Base-by-base conservation (phyloP, 1,140 invertebrate genomes). In the Drosophila oshimai region DNA sequence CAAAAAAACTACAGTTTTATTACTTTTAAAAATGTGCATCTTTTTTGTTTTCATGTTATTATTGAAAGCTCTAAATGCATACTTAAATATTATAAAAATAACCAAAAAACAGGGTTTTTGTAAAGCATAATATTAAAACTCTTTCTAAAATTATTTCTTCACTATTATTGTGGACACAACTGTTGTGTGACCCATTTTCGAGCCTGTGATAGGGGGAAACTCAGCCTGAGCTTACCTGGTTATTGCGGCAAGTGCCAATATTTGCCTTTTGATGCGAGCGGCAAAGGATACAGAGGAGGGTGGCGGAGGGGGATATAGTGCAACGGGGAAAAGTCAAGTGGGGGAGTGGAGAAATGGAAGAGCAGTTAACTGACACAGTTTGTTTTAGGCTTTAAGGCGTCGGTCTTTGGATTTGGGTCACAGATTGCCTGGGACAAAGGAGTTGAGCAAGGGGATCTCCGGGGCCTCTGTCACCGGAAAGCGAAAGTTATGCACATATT, bases 221-320 rank as follows among this genome's bases (percentile, higher is more conserved):
- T 61, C 33, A 69, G 79, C 39, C 77, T 46, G 60, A 41, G 50
- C 69, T 77, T 75, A 78, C 80, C 71, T 68, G 81, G 64, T 78
- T 86, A 86, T 88, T 86, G 81, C 84, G 73, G 81, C 81, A 77
- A 86, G 81, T 87, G 81, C 81, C 81, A 86, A 86, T 86, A 86
- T 86, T 86, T 86, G 73, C 67, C 87, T 77, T 61, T 54, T 57
- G 58, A 50, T 65, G 62, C 62, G 62, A 67, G 62, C 15, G 20
- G 58, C 62, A 65, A 67, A 67, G 44, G 44, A 64, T 50, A 29
- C 31, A 13, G 10, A 13, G n/a, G n/a, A n/a, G n/a, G n/a, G n/a
- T n/a, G n/a, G n/a, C n/a, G n/a, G n/a, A n/a, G 18, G 44, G 33
- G 20, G 6, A 6, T 20, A 26, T 49, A 10, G 47, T 24, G 33